Evolutionary conservation across 2,113 vertebrate genomes (phyloP).

Genomic region (Hippocampus zosterae): DNA sequence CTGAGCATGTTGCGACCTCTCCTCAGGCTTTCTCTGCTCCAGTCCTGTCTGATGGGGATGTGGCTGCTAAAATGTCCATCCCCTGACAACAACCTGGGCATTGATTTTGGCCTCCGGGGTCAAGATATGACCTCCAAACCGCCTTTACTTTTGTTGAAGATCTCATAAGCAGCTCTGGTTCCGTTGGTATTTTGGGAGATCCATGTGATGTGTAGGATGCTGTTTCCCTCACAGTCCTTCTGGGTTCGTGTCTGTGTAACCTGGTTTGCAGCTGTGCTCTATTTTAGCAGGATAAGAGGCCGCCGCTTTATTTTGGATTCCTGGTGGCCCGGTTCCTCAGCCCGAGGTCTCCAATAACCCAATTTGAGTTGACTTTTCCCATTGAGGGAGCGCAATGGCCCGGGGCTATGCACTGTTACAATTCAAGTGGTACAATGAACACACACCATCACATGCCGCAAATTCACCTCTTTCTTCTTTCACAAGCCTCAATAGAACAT

Average conservation of each 20-base stretch:
- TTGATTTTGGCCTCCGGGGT: constrained; percentile 58
- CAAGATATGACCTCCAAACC: constrained; percentile 47
- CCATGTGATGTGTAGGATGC: constrained; percentile 22
- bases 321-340: constrained; percentile 64
- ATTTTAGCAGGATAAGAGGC: constrained; percentile 57
- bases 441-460: constrained; percentile 19
- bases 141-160: constrained; percentile 33
- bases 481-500: constrained; percentile 3
- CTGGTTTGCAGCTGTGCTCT: constrained; percentile 62
- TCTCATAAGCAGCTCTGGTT: background rate
- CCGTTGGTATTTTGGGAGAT: constrained; percentile 16
- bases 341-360: constrained; percentile 72
- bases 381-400: constrained; percentile 63
- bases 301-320: constrained; percentile 68
- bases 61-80: constrained; percentile 9
- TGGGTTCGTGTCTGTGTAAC: constrained; percentile 44
- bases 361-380: constrained; percentile 75
- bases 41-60: constrained; percentile 9
- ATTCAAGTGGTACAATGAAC: constrained; percentile 66
- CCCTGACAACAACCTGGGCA: constrained; percentile 29
- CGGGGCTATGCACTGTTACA: constrained; percentile 52
- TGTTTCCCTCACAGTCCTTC: constrained; percentile 16
- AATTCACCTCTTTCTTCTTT: constrained; percentile 13
- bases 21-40: constrained; percentile 17
- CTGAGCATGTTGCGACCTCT: constrained; percentile 16